Base-by-base conservation (phyloP, 2,113 vertebrate species). In the Psittacus erithacus region DNA sequence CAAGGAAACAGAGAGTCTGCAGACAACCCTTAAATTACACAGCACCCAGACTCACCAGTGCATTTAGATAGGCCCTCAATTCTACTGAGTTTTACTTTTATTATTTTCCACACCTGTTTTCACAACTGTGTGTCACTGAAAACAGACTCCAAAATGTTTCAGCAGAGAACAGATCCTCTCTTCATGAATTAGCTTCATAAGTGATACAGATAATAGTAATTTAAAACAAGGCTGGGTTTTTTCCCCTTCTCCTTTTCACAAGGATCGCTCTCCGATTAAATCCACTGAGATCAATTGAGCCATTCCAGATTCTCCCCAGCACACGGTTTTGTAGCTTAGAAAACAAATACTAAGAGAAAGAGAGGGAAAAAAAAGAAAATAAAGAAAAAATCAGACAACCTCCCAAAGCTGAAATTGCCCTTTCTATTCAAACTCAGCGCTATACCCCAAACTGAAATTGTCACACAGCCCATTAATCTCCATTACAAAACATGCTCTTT, bases 401-500 rank as follows among this genome's bases (percentile, higher is more conserved):
- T 91, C 63, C 52, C 74, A 88, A 65, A 93, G 81, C 73, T 81
- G 83, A 94, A 97, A 95, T 59, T 93, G 65, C 44, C 86, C 86
- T 84, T 86, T 81, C 74, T 63, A 62, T 92, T 96, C 77, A 85
- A 82, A 93, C 5, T 7, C 55, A 82, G 52, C 17, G 33, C 77
- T 87, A 65, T 39, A 79, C 53, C 35, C 90, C 38, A 90, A 94
- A 92, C 80, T 73, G 44, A 88, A 95, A 96, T 53, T 92, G 92
- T 92, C 88, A 94, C 67, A 90, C 49, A 95, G 95, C 65, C 90
- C 2, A 4, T 94, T 96, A 86, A 95, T 94, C 86, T 95, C 88
- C 77, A 91, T 92, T 93, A 91, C 81, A 95, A 94, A 96, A 93
- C 90, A 57, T 29, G 78, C 91, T 96, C 95, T 96, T 96, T 96